Evolutionary conservation across 2,888 invertebrate species (phyloP), one percentile per base, ranked within the genome.

Genomic region (Chloroclysta siterata): DNA sequence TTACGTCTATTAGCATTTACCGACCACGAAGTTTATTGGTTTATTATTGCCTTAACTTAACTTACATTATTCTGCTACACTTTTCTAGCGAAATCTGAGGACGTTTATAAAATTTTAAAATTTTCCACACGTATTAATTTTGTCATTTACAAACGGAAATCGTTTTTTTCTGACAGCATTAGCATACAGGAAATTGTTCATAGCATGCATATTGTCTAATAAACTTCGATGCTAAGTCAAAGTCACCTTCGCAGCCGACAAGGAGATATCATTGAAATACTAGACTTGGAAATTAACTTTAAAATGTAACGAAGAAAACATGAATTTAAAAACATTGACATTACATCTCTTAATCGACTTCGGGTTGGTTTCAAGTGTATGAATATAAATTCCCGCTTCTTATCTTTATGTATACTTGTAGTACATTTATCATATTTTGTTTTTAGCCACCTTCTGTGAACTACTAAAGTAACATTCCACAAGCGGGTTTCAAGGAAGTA

Each of bases 241-340:
- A 69, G 73, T 73, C 74, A 73, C 71, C 74, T 75, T 72, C 70
- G 28, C 28, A 29, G 13, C 13, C 28, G 29, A 5, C 48, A 48
- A 48, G 47, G 22, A 47, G 17, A 48, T 11, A n/a, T 10, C 48
- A 48, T 48, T 28, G 28, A 46, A 17, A 46, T 4, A 33, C 33
- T 33, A 36, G 36, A 11, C 36, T 11, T 36, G 11, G 0, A 11
- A 36, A 11, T 33, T 33, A 33, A 33, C 0, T 2, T 22, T 1
- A 22, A 22, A 22, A 22, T 3, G 22, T 22, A 22, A 3, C 1
- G 22, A 22, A 22, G 2, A 22, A 22, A 22, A 22, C 22, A 22
- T 22, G 1, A 22, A 22, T 22, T 22, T 1, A 22, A 22, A 22
- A 22, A 22, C 22, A 22, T 22, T 22, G 22, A n/a, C n/a, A n/a